Conservation (phyloP, 2,113 vertebrate species). For the Columba livia region DNA sequence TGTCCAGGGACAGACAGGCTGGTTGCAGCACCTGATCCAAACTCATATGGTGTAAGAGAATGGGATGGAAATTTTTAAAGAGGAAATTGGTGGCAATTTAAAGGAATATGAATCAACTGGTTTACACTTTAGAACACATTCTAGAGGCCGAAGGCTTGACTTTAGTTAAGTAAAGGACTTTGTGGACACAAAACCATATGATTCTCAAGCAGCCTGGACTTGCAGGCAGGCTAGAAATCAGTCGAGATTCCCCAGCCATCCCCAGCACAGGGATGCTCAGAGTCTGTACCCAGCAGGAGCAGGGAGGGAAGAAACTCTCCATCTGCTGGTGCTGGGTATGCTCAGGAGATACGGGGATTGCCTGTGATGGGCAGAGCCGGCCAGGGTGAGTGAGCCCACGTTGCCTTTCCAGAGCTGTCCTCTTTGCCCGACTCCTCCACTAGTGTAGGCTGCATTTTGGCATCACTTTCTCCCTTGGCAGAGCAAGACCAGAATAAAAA, state of each 20-base stretch:
- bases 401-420: neutral
- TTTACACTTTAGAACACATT: neutral
- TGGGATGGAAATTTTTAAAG: neutral
- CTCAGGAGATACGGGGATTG: neutral
- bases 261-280: neutral
- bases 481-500: neutral
- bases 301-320: neutral
- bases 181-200: neutral
- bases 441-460: neutral
- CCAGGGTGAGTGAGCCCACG: neutral
- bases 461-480: neutral
- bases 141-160: neutral
- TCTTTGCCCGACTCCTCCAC: fast-evolving
- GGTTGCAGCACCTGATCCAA: neutral
- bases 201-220: neutral
- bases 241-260: neutral
- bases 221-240: neutral
- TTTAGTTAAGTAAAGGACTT: neutral
- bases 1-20: neutral
- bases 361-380: neutral
- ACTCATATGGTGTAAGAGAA: neutral
- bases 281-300: neutral
- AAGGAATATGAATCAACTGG: neutral
- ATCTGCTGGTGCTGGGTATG: neutral
- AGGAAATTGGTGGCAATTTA: neutral